These are phyloP conservation scores for Phalacrocorax carbo DNA, from an alignment of 2,113 vertebrate genomes.

Conservation along the genomic window DNA sequence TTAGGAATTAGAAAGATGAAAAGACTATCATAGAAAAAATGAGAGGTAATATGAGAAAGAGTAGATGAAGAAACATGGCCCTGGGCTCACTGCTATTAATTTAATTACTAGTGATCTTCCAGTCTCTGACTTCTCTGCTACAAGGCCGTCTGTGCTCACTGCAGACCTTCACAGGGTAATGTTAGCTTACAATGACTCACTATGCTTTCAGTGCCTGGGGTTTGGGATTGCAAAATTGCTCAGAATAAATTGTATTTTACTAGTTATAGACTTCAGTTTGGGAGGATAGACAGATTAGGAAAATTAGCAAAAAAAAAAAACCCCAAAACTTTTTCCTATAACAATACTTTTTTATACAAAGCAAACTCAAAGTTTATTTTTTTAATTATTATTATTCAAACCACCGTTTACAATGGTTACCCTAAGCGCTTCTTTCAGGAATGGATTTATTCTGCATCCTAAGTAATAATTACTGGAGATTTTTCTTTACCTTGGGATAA, in stretches of 20 bases:
- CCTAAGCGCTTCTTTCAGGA: neutral
- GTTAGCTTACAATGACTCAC: neutral
- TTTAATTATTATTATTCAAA: neutral
- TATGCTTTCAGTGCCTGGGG: neutral
- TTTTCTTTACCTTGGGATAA: neutral
- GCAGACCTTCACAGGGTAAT: neutral
- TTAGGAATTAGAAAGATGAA: neutral
- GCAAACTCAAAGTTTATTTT: neutral
- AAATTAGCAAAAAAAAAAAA: neutral
- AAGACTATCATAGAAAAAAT: neutral
- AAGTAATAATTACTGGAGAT: neutral
- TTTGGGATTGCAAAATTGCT: neutral
- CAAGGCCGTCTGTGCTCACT: neutral
- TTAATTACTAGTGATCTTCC: slow-evolving; percentile 37
- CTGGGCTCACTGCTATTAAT: slow-evolving; percentile 16
- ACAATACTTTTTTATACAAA: neutral
- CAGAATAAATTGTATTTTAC: neutral
- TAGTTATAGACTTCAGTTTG: neutral
- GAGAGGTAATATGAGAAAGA: neutral
- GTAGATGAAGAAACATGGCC: slow-evolving; percentile 21
- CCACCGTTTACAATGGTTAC: neutral
- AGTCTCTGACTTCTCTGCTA: neutral
- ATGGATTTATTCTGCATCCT: neutral
- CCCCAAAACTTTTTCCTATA: neutral
- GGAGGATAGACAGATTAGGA: neutral